These are phyloP conservation scores for Gorsachius goisagi DNA, from an alignment of 2,113 vertebrate species.

Conservation along the genomic window DNA sequence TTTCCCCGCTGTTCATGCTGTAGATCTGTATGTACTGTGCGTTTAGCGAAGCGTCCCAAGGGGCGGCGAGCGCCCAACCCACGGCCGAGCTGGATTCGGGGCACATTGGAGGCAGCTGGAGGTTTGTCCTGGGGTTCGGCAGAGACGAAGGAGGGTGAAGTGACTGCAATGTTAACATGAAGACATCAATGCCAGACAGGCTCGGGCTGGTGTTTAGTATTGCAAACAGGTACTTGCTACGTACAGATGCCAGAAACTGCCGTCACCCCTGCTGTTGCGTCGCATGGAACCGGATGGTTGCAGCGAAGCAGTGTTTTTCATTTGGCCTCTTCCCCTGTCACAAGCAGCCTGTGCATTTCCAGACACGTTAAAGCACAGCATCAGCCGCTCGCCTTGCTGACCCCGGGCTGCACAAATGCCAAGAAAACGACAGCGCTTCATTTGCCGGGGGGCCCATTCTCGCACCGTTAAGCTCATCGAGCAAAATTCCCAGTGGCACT, in stretches of 20 bases:
- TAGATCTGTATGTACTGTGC: background rate
- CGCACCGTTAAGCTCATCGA: background rate
- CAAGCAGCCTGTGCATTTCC: background rate
- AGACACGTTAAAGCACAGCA: background rate
- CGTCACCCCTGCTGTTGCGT: background rate
- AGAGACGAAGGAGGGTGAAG: background rate
- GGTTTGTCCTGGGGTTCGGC: background rate
- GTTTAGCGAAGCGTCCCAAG: background rate
- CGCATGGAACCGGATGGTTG: background rate
- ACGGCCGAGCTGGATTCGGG: background rate
- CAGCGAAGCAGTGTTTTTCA: background rate
- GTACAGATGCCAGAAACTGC: fast-evolving
- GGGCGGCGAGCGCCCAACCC: fast-evolving
- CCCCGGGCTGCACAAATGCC: background rate
- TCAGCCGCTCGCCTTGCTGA: background rate
- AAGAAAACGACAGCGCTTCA: background rate
- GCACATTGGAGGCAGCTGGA: background rate
- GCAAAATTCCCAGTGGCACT: background rate
- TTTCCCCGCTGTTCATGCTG: background rate
- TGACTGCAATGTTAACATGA: background rate
- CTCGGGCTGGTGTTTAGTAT: background rate
- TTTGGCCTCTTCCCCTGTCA: background rate
- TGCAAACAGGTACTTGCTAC: background rate
- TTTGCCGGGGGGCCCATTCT: background rate
- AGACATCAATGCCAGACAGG: background rate